Evolutionary conservation across 2,113 vertebrate species (phyloP).

Genomic region (Perccottus glenii): DNA sequence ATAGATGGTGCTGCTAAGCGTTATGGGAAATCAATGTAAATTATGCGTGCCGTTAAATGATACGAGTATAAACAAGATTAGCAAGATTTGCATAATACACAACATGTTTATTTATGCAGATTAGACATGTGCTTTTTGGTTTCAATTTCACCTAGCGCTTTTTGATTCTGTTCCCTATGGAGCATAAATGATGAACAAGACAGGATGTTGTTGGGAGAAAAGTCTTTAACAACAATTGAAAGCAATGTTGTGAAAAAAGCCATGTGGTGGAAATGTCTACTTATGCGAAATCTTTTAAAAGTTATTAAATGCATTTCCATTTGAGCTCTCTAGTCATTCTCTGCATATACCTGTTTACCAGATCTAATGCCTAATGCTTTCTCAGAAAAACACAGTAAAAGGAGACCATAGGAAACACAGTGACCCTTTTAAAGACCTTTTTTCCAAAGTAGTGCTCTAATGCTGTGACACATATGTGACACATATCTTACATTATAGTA

Average conservation of each 20-base stretch:
- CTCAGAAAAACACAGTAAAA: background rate
- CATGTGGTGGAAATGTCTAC: background rate
- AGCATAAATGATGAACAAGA: no score
- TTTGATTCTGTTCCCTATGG: no score
- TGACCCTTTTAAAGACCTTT: background rate
- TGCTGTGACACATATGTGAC: background rate
- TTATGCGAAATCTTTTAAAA: background rate
- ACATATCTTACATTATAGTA: background rate
- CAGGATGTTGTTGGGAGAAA: no score
- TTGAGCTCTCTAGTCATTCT: background rate
- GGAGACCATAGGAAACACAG: background rate
- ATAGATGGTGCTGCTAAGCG: no score
- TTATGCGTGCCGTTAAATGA: no score
- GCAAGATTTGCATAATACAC: no score
- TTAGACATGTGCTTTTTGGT: no score
- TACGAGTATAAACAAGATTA: no score
- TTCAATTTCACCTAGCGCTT: no score
- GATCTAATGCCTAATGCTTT: conserved; percentile 19
- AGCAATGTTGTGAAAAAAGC: background rate
- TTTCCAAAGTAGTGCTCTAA: background rate
- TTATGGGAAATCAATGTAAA: no score
- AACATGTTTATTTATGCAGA: no score
- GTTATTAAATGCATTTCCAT: background rate
- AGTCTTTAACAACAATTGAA: no score
- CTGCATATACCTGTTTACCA: conserved; percentile 7